A percentile compares a stretch with the other conserved stretches of the same genome.
These are phyloP conservation scores for Cyprinella venusta DNA, from an alignment of 2,797 vertebrate species.

Conservation along the genomic window DNA sequence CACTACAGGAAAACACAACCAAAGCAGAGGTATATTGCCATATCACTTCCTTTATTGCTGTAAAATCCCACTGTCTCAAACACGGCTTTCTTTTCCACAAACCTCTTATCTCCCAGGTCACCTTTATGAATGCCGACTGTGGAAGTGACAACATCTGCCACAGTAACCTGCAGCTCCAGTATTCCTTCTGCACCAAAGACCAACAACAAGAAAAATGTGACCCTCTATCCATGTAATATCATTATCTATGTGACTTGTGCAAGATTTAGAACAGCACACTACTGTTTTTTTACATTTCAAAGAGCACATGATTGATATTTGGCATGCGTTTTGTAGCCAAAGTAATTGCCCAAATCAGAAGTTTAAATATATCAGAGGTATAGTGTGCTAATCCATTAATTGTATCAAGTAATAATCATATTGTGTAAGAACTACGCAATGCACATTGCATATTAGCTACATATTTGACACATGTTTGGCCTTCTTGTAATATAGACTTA, in stretches of 20 bases:
- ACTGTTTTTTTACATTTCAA: background rate
- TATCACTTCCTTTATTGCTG: background rate
- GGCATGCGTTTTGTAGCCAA: background rate
- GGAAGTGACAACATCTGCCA: slow-evolving; percentile 87
- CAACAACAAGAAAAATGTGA: slow-evolving; percentile 80
- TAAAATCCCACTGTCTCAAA: background rate
- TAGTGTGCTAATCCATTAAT: background rate
- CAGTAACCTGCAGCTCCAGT: slow-evolving; percentile 87
- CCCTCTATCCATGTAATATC: slow-evolving; percentile 80
- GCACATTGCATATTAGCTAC: background rate
- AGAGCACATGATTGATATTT: background rate
- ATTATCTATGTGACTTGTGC: background rate
- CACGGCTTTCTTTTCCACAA: background rate
- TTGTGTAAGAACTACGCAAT: background rate
- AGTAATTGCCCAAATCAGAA: background rate
- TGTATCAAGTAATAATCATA: background rate
- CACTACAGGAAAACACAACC: slow-evolving; percentile 76
- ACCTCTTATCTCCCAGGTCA: slow-evolving; percentile 72
- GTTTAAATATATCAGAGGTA: background rate
- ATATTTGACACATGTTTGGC: background rate
- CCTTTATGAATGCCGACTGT: slow-evolving; percentile 88
- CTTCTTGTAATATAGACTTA: background rate
- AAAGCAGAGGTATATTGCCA: slow-evolving; percentile 74
- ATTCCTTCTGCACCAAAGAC: slow-evolving; percentile 84
- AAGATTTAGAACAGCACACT: background rate